Evolutionary conservation across 1,140 invertebrate species (phyloP), one percentile per base, ranked within the genome.

Genomic region (Helicoverpa armigera): DNA sequence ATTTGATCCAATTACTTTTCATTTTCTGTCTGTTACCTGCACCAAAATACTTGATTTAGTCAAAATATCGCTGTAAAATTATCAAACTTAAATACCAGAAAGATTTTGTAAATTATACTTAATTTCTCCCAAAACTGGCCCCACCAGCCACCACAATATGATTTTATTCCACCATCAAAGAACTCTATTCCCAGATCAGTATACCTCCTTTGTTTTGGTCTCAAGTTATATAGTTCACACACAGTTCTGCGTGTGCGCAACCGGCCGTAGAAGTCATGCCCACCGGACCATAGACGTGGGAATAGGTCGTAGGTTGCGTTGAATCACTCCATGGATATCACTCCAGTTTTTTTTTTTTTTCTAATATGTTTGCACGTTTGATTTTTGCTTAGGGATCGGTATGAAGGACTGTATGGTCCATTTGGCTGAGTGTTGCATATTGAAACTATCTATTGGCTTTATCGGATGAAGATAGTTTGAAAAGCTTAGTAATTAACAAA

Each of bases 191-290:
- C 23, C 67, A 70, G 67, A 70, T 70, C 67, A 70, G 18, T 70
- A 70, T 29, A 53, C 48, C 67, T 70, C 67, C 67, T 70, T 70
- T 70, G 67, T 70, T 70, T 53, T 31, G 18, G 50, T 70, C 50
- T 70, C 67, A 31, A 61, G 58, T 61, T 50, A 82, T 79, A 63
- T 81, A 86, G 79, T 82, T 82, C 83, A 86, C 79, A 86, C 73
- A 82, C 80, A 56, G 29, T 80, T 77, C 81, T 82, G 78, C 73
- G 78, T 69, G 83, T 86, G 85, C 77, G 86, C 80, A 88, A 29
- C 82, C 79, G 82, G 74, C 86, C 86, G 87, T 85, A 90, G 90
- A 89, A 90, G 82, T 85, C 89, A 80, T 86, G 84, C 56, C 80
- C 85, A 83, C 72, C 86, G 84, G 80, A 89, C 83, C 86, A 84